Evolutionary conservation across 2,888 invertebrate species (phyloP).

Genomic region (Platycnemis pennipes): DNA sequence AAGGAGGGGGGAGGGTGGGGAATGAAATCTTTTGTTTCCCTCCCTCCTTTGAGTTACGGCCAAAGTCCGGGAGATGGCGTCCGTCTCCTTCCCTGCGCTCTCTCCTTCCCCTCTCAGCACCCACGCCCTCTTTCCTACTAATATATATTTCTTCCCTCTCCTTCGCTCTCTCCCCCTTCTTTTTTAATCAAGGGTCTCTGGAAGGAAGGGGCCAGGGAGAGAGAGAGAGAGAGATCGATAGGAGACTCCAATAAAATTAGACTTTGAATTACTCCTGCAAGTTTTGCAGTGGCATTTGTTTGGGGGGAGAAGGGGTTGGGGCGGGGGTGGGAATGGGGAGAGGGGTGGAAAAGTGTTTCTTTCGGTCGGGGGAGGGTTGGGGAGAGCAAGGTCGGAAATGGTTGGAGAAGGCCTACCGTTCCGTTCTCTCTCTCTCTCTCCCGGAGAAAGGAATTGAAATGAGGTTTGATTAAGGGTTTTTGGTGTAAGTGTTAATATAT

Average conservation of each 20-base stretch:
- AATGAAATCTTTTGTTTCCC: background rate
- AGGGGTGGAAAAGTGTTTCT: background rate
- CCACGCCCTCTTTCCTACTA: background rate
- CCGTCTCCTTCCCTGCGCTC: background rate
- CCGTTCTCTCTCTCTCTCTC: background rate
- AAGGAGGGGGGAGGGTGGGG: background rate
- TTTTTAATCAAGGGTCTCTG: background rate
- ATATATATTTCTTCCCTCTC: background rate
- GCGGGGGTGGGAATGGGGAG: background rate
- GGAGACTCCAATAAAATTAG: conserved; percentile 39
- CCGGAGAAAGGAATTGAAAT: conserved; percentile 10
- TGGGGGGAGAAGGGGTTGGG: background rate
- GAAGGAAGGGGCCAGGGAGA: background rate
- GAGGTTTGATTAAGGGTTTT: conserved; percentile 36
- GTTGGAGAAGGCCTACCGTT: background rate
- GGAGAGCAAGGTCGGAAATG: conserved; percentile 1
- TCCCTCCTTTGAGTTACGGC: conserved; percentile 19
- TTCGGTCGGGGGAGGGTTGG: background rate
- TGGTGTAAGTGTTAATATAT: background rate
- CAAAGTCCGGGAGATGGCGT: conserved; percentile 26
- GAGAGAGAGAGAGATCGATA: background rate
- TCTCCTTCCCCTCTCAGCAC: background rate
- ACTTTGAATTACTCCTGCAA: conserved; percentile 32
- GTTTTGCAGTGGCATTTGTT: conserved; percentile 36
- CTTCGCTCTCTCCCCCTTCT: background rate